A percentile compares a stretch with the other conserved stretches of the same genome.
These are phyloP conservation scores for Cremastinae sp. DNA, from an alignment of 2,888 invertebrate genomes.

Conservation along the genomic window DNA sequence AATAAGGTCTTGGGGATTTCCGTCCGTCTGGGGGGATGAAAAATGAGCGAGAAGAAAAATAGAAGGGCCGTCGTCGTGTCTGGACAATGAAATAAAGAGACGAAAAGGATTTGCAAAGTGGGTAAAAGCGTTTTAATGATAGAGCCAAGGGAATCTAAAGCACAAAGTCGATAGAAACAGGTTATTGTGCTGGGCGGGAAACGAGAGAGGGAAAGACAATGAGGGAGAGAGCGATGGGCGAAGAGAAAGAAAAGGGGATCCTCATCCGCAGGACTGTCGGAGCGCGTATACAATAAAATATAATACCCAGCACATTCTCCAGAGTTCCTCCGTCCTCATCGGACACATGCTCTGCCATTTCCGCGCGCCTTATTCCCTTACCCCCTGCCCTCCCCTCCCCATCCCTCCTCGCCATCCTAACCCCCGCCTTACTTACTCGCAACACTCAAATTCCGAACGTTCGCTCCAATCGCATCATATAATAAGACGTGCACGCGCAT, in stretches of 20 bases:
- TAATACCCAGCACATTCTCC: no score
- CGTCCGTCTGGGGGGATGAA: conserved; percentile 41
- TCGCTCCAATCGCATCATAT: no score
- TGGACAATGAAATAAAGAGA: neutral
- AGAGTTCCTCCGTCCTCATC: no score
- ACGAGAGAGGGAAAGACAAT: conserved; percentile 53
- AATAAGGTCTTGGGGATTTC: conserved; percentile 34
- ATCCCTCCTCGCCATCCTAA: no score
- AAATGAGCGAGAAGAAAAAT: conserved; percentile 32
- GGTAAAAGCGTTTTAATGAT: conserved; percentile 73
- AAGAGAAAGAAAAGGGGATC: conserved; percentile 30
- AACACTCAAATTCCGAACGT: no score
- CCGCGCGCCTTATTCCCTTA: no score
- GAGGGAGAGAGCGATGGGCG: conserved; percentile 39
- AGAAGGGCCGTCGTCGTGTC: neutral
- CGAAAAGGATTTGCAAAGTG: conserved; percentile 17
- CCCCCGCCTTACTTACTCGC: no score
- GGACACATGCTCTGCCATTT: no score
- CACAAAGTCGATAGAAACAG: conserved; percentile 68
- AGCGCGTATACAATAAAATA: no score
- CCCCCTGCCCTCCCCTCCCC: no score
- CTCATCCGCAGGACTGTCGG: conserved; percentile 19
- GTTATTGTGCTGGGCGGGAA: conserved; percentile 29
- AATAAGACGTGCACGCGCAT: no score
- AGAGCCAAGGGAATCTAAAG: conserved; percentile 74